Conservation (phyloP, 2,888 invertebrate species). For the Biston betularia region DNA sequence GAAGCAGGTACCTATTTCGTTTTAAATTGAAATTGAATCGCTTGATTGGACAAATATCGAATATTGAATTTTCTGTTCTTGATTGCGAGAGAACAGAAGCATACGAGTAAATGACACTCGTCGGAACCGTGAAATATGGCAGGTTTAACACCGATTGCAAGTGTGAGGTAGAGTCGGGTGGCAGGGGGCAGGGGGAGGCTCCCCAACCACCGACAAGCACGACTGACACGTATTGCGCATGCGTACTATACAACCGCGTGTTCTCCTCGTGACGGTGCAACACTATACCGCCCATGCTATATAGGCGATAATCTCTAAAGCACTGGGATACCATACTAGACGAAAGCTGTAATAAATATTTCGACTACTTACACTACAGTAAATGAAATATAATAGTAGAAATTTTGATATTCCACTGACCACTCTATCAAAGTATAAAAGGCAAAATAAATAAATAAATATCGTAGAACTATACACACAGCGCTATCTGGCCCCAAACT, state of each 20-base stretch:
- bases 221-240: constrained; percentile 63
- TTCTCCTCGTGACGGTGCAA: constrained; percentile 73
- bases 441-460: too few relatives aligned
- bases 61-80: constrained; percentile 68
- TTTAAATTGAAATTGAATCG: constrained; percentile 38
- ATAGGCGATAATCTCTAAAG: neutral
- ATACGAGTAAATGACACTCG: constrained; percentile 63
- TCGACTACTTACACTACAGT: neutral
- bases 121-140: constrained; percentile 71
- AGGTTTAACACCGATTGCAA: constrained; percentile 70
- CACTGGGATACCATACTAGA: constrained; percentile 30
- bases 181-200: constrained; percentile 50
- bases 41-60: constrained; percentile 47
- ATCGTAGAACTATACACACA: too few relatives aligned
- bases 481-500: too few relatives aligned
- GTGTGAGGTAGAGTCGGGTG: constrained; percentile 58
- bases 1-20: constrained; percentile 42
- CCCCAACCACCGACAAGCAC: constrained; percentile 38
- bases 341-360: constrained; percentile 22
- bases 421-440: neutral
- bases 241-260: constrained; percentile 77
- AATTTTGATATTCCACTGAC: neutral
- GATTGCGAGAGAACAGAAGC: constrained; percentile 67
- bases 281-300: constrained; percentile 41
- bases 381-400: too few relatives aligned